Evolutionary conservation across 2,888 invertebrate genomes (phyloP), one percentile per base, ranked within the genome.

Genomic region (Catocala fraxini): DNA sequence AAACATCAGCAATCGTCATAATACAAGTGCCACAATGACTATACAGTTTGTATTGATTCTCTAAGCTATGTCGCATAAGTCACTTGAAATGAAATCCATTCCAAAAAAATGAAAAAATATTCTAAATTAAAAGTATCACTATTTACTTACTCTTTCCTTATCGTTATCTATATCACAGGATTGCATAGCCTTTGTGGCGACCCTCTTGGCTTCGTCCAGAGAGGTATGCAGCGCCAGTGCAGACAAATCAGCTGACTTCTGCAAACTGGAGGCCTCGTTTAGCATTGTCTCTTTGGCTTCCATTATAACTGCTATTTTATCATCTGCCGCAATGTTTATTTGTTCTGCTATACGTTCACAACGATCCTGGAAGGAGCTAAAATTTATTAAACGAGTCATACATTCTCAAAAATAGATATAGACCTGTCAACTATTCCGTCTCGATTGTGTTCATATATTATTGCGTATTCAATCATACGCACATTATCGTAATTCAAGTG

Each of bases 341-440:
- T 93, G 94, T 68, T 95, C 93, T 10, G 88, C 87, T 65, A 95
- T 88, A 54, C 93, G 93, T 55, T 95, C 94, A 63, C 95, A 95
- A 55, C 95, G 94, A 63, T 92, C 93, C 92, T 95, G 72, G 5
- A 68, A 71, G 43, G 13, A 51, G 7, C 42, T 13, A 34, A 58
- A 47, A 25, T 5, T 9, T 15, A 7, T 15, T 15, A 12, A 41
- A 10, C 10, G 7, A 25, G 25, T 25, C 25, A 25, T 25, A 25
- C 25, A 25, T 25, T 25, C 25, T 25, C 25, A 25, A 25, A 25
- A 25, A 25, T 25, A 25, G 1, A 25, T 25, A 25, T 15, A 15
- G 15, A 15, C 4, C 25, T 25, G 25, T 25, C 25, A 25, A 25
- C 3, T 25, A 25, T 25, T 25, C 25, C 25, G 25, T 25, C 25